Conservation (phyloP, 2,797 vertebrate genomes). For the Falco columbarius region DNA sequence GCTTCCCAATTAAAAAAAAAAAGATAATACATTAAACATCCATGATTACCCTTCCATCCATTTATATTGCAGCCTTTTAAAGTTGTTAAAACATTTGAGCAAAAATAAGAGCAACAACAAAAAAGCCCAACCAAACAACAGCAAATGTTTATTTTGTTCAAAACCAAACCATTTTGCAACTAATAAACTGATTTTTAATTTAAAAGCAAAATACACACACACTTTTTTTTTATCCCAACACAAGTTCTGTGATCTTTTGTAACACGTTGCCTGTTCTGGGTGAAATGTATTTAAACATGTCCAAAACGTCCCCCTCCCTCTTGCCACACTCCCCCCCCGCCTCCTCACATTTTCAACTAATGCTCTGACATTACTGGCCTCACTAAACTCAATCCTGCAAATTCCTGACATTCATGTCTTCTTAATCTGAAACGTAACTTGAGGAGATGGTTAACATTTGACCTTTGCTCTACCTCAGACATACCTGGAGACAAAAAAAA, state of each 20-base stretch:
- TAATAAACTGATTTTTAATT: not conserved
- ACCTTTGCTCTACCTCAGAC: conserved; percentile 69
- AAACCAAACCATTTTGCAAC: not conserved
- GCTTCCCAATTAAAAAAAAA: not conserved
- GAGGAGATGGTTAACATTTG: conserved; percentile 69
- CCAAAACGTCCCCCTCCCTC: not conserved
- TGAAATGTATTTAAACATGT: not conserved
- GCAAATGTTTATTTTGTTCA: not conserved
- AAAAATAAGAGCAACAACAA: not conserved
- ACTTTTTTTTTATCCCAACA: not conserved
- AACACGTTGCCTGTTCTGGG: not conserved
- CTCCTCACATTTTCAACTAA: conserved; percentile 25
- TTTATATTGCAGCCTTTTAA: not conserved
- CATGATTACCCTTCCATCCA: not conserved
- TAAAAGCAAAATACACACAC: not conserved
- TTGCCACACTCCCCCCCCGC: conserved; percentile 25
- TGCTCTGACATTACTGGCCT: conserved; percentile 55
- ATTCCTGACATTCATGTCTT: conserved; percentile 71
- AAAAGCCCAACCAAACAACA: not conserved
- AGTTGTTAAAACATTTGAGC: not conserved
- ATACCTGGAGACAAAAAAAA: conserved; percentile 66
- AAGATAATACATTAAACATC: not conserved
- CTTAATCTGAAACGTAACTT: conserved; percentile 69
- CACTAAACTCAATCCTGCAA: conserved; percentile 62
- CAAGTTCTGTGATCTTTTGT: not conserved